Evolutionary conservation across 1,140 invertebrate genomes (phyloP).

Genomic region (Uloborus diversus): DNA sequence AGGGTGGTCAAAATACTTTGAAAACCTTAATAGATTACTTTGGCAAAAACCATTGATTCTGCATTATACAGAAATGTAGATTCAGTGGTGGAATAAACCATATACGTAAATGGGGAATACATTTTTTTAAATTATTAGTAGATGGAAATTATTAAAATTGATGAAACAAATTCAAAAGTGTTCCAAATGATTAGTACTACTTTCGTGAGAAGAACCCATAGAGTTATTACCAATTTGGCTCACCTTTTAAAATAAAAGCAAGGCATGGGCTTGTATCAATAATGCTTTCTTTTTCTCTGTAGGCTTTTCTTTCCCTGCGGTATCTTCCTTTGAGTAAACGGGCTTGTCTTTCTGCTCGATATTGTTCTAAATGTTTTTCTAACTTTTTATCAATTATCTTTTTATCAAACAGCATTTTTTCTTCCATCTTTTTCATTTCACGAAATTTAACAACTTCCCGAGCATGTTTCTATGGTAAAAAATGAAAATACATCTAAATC

Average conservation of each 20-base stretch:
- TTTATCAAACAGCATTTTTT: conserved; percentile 73
- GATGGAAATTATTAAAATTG: no score
- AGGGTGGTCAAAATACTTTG: neutral
- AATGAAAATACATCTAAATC: no score
- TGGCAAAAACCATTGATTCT: no score
- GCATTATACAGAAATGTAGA: no score
- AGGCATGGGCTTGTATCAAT: conserved; percentile 64
- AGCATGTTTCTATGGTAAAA: conserved; percentile 72
- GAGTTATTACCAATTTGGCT: neutral
- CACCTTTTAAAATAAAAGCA: conserved; percentile 62
- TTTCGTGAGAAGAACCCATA: no score
- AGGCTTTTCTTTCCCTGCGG: conserved; percentile 11
- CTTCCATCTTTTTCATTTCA: conserved; percentile 68
- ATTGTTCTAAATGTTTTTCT: conserved; percentile 73
- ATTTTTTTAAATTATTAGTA: no score
- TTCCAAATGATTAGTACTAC: no score
- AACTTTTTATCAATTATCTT: conserved; percentile 74
- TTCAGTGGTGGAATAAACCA: no score
- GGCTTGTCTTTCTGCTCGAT: conserved; percentile 73
- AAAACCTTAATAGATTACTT: neutral
- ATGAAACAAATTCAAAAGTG: no score
- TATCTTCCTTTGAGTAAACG: conserved; percentile 70
- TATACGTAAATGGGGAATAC: no score
- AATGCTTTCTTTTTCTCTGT: conserved; percentile 58
- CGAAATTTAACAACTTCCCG: conserved; percentile 76